Base-by-base conservation (phyloP, 2,797 vertebrate genomes). In the Crypturellus tataupa region DNA sequence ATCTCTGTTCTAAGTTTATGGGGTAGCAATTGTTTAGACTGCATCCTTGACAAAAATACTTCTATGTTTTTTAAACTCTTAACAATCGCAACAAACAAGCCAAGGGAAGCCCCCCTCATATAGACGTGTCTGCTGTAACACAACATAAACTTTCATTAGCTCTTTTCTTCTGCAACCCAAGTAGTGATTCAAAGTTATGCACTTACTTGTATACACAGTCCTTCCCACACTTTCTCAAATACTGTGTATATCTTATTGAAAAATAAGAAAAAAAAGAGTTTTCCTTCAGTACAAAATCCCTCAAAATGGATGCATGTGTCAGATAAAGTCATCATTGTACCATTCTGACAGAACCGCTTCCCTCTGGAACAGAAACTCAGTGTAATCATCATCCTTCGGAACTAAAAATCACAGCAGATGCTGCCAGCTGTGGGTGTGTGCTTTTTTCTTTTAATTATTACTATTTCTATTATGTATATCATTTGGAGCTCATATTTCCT, bases 1-100 rank as follows among this genome's bases (percentile, higher is more conserved):
- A 73, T 37, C 44, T 49, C 64, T 77, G 39, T 40, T 59, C 47
- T 53, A 8, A 10, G 5, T 51, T 55, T 44, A 77, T 4, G n/a
- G 37, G 35, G 58, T 21, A 70, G 31, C 15, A n/a, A 39, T 31
- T 21, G 39, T 37, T 73, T 9, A 60, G n/a, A 44, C 60, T n/a
- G 29, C 44, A 25, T n/a, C 56, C 23, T 39, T 55, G 49, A 31
- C 12, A 9, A 4, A 0, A 0, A 0, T 64, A 25, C 33, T 19
- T 56, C 53, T 68, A 72, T 12, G 15, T 12, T 56, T 53, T 69
- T 64, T 73, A 59, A 75, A 16, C 55, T 77, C 63, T 33, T 5
- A 2, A 58, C 23, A 53, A 59, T 1, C 85, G n/a, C 42, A 53
- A 55, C 0, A 3, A 79, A 75, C 25, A 9, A 64, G 15, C 33